Conservation (phyloP, 2,888 invertebrate genomes). For the Trichopoda pennipes region DNA sequence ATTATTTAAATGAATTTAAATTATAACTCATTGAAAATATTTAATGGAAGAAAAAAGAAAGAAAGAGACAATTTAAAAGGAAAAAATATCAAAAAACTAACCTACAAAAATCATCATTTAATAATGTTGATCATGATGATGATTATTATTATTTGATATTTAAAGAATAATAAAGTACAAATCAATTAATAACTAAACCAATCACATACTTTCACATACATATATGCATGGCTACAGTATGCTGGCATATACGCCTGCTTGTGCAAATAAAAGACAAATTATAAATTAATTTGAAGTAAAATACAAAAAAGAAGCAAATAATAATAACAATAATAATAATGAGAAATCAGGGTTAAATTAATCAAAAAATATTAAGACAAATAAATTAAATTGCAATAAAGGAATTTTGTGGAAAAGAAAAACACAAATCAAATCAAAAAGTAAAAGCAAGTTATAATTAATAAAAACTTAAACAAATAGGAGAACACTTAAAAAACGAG, state of each 20-base stretch:
- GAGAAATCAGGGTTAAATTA: slow-evolving; percentile 77
- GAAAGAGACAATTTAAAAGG: neutral
- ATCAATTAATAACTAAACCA: slow-evolving; percentile 60
- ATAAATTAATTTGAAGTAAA: slow-evolving; percentile 63
- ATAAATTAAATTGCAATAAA: slow-evolving; percentile 33
- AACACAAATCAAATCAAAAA: neutral
- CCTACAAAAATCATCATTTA: slow-evolving; percentile 47
- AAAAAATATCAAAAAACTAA: slow-evolving; percentile 4
- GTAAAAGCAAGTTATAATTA: neutral
- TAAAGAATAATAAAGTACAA: slow-evolving; percentile 60
- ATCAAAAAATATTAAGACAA: slow-evolving; percentile 70
- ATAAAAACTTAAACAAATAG: neutral
- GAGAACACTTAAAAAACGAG: too few relatives aligned
- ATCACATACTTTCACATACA: neutral
- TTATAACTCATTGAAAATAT: slow-evolving; percentile 77
- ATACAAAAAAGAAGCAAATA: slow-evolving; percentile 55
- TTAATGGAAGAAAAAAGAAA: slow-evolving; percentile 3
- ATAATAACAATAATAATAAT: slow-evolving; percentile 39
- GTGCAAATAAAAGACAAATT: slow-evolving; percentile 49
- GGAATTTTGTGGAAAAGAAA: neutral
- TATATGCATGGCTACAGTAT: neutral
- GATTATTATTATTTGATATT: slow-evolving; percentile 33
- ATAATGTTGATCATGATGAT: slow-evolving; percentile 43
- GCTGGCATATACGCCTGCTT: neutral
- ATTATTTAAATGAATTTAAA: slow-evolving; percentile 79